Conservation (phyloP, 1,140 invertebrate genomes). For the Daktulosphaira vitifoliae region DNA sequence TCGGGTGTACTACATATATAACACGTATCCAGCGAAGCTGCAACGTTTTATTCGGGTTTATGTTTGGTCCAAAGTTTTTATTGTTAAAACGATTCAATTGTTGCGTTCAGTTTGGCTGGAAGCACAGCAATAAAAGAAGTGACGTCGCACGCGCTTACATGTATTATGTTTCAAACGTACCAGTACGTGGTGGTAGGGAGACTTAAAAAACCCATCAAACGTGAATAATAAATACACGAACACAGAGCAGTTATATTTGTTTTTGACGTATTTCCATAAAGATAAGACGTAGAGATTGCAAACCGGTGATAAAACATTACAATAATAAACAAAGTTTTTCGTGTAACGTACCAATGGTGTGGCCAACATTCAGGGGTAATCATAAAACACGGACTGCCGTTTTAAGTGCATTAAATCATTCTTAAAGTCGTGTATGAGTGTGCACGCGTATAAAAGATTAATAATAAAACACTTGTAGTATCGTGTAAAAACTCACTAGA, state of each 20-base stretch:
- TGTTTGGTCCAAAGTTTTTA: not conserved
- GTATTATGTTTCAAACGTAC: slow-evolving; percentile 8
- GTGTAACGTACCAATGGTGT: not conserved
- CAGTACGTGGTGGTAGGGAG: not conserved
- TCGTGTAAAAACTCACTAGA: slow-evolving; percentile 1
- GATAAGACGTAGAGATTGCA: slow-evolving; percentile 12
- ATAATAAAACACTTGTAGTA: not conserved
- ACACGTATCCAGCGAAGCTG: no score
- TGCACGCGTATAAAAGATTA: not conserved
- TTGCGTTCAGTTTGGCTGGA: not conserved
- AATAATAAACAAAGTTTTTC: slow-evolving; percentile 15
- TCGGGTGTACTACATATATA: no score
- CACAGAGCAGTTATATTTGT: no score
- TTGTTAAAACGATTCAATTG: slow-evolving; percentile 4
- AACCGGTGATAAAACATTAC: slow-evolving; percentile 22
- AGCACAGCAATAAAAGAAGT: slow-evolving; percentile 7
- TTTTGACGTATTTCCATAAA: slow-evolving; percentile 12
- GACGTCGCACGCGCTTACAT: not conserved
- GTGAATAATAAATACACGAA: not conserved
- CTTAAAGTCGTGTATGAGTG: not conserved
- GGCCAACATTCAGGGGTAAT: not conserved
- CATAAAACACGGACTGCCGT: slow-evolving; percentile 17
- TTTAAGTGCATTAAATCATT: slow-evolving; percentile 20
- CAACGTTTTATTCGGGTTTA: no score
- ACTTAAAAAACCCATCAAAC: no score